Percentiles rank a stretch among this genome's conserved stretches.
phyloP scores from a whole-genome alignment of 1,140 invertebrate genomes.

The Campoletis sonorensis region DNA sequence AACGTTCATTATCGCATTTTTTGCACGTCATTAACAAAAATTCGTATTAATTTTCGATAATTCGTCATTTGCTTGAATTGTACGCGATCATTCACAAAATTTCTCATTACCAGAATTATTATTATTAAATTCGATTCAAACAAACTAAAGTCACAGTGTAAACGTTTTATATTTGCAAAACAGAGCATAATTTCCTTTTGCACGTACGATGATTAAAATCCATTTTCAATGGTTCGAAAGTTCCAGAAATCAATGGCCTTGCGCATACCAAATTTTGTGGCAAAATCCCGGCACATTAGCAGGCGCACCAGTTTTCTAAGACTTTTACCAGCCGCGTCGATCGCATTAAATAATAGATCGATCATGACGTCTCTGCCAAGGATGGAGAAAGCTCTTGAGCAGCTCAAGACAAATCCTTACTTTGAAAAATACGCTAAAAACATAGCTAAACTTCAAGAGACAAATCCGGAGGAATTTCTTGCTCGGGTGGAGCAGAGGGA shows the following conservation, averaged over 20 bases:
- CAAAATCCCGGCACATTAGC: neutral
- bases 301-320: neutral
- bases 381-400: constrained; percentile 80
- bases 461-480: constrained; percentile 86
- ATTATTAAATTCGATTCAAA: no score
- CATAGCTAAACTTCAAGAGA: constrained; percentile 85
- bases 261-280: neutral
- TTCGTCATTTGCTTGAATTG: no score
- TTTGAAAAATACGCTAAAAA: constrained; percentile 89
- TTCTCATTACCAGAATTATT: no score
- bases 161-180: no score
- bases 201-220: no score
- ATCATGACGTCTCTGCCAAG: constrained; percentile 77
- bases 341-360: neutral
- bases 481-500: constrained; percentile 80
- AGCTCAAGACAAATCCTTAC: constrained; percentile 86
- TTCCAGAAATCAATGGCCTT: constrained; percentile 25
- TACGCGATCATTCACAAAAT: no score
- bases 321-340: neutral
- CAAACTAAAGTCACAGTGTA: no score
- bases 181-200: no score
- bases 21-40: no score
- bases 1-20: no score
- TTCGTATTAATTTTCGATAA: no score
- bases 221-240: neutral